A percentile compares a stretch with the other conserved stretches of the same genome.
These are phyloP conservation scores for Bubalus kerabau DNA, from an alignment of 2,113 vertebrate genomes.

Conservation along the genomic window DNA sequence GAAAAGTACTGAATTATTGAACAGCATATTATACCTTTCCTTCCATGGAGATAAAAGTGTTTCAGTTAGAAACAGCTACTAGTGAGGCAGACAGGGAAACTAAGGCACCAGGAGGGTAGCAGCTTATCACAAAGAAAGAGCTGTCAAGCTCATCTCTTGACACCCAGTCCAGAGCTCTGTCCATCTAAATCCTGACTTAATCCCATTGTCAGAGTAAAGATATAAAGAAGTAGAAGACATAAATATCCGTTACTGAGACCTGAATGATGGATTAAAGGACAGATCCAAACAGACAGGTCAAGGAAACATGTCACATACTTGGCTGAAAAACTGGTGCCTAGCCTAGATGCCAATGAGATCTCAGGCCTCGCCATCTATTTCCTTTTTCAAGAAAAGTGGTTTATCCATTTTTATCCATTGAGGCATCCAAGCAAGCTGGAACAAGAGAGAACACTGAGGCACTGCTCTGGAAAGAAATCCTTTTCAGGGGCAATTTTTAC, in stretches of 20 bases:
- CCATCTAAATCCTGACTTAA: not conserved
- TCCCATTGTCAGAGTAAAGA: not conserved
- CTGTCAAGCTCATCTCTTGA: not conserved
- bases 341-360: not conserved
- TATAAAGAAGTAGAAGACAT: not conserved
- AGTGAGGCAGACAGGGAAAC: not conserved
- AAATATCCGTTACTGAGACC: not conserved
- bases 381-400: not conserved
- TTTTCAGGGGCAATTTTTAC: not conserved
- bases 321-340: not conserved
- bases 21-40: not conserved
- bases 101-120: not conserved
- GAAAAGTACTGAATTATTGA: conserved; percentile 43
- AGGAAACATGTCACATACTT: not conserved
- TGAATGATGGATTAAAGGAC: not conserved
- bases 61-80: not conserved
- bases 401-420: not conserved
- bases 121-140: not conserved
- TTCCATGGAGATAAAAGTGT: not conserved
- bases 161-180: not conserved
- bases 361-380: not conserved
- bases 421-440: not conserved
- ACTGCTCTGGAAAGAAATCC: not conserved
- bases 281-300: not conserved
- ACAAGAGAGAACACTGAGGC: not conserved